Evolutionary conservation across 2,888 invertebrate genomes (phyloP).

Genomic region (Phortica magna): DNA sequence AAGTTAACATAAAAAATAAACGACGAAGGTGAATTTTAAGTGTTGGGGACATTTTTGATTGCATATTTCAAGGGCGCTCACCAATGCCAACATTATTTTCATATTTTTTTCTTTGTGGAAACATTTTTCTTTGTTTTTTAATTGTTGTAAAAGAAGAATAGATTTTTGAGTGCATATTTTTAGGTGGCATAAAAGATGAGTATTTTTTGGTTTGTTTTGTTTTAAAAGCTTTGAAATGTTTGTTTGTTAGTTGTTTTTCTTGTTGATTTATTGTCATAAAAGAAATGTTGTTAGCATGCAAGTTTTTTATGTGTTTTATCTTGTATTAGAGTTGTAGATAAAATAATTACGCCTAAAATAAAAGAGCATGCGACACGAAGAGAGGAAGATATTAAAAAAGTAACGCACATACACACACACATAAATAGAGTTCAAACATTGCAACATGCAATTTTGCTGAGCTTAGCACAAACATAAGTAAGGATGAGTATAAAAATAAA

Average conservation of each 20-base stretch:
- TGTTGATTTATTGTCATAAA: constrained; percentile 10
- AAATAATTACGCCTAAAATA: not conserved
- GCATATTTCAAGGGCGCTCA: constrained; percentile 30
- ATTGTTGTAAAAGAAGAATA: not conserved
- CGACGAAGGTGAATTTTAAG: constrained; percentile 22
- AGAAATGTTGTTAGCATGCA: constrained; percentile 21
- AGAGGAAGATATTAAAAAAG: not conserved
- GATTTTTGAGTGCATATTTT: constrained; percentile 18
- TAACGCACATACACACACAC: not conserved
- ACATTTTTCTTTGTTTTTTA: not conserved
- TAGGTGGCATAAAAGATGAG: constrained; percentile 8
- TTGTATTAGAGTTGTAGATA: not conserved
- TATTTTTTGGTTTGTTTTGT: not conserved
- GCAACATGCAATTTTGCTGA: constrained; percentile 27
- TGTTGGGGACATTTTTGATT: constrained; percentile 30
- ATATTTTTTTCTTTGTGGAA: not conserved
- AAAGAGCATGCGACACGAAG: not conserved
- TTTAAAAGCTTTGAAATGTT: not conserved
- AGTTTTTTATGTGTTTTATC: constrained; percentile 6
- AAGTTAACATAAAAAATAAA: not conserved
- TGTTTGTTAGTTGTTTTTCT: not conserved
- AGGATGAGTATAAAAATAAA: constrained; percentile 38
- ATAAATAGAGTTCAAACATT: constrained; percentile 5
- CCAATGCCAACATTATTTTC: constrained; percentile 22
- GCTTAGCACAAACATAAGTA: constrained; percentile 5